phyloP scores from a whole-genome alignment of 2,113 vertebrate species.

The Onychostoma macrolepis region DNA sequence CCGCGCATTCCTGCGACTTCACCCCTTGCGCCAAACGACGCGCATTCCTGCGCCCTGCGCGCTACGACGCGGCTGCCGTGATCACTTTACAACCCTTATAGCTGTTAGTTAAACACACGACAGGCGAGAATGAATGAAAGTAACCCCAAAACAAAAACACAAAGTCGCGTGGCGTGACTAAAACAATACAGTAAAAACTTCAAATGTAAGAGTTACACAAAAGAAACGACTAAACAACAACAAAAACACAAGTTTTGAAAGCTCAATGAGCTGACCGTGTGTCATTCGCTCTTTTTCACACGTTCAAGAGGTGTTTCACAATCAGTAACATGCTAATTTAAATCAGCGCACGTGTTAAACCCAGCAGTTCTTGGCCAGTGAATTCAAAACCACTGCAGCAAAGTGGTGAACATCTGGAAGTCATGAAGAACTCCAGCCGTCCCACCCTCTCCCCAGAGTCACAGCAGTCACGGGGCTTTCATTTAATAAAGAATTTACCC shows the following conservation, averaged over 20 bases:
- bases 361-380: constrained; percentile 7
- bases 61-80: neutral
- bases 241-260: neutral
- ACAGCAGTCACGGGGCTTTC: constrained; percentile 52
- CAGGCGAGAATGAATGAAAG: neutral
- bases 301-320: neutral
- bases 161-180: constrained; percentile 14
- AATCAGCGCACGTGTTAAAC: neutral
- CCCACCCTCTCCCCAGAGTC: constrained; percentile 78
- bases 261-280: neutral
- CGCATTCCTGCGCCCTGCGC: constrained; percentile 1
- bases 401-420: constrained; percentile 78
- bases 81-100: neutral
- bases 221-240: neutral
- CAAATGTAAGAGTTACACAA: neutral
- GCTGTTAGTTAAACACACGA: neutral
- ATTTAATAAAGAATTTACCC: constrained; percentile 39
- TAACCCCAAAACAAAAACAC: constrained; percentile 12
- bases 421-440: constrained; percentile 71
- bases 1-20: constrained; percentile 55
- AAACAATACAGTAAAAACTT: neutral
- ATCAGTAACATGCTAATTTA: neutral
- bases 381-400: constrained; percentile 56
- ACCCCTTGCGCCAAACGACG: constrained; percentile 65
- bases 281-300: neutral